Percentiles rank a stretch among this genome's conserved stretches.
Evolutionary conservation across 2,888 invertebrate species (phyloP).

Genomic region (Neria commutata): DNA sequence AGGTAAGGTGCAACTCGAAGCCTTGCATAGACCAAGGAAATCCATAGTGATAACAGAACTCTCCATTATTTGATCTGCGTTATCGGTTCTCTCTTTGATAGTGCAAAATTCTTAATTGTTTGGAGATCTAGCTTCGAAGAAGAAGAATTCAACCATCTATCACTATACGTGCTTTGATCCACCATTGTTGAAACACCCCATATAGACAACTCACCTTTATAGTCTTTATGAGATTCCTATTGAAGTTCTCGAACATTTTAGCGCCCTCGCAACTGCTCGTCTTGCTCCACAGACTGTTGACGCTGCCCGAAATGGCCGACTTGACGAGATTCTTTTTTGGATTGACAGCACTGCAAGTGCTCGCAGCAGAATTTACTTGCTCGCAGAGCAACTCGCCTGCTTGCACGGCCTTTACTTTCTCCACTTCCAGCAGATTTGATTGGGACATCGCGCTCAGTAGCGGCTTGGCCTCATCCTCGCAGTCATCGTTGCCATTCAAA

Average conservation of each 20-base stretch:
- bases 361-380: constrained; percentile 30
- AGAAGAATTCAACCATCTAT: too few relatives aligned
- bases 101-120: too few relatives aligned
- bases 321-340: constrained; percentile 34
- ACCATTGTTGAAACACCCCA: background rate
- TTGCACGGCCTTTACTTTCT: constrained; percentile 8
- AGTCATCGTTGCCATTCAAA: constrained; percentile 33
- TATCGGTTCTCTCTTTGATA: too few relatives aligned
- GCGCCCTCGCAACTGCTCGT: constrained; percentile 61
- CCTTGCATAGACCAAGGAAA: too few relatives aligned
- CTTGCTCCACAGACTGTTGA: constrained; percentile 61
- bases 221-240: constrained; percentile 61
- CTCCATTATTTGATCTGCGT: too few relatives aligned
- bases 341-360: constrained; percentile 31
- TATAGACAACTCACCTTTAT: constrained; percentile 52
- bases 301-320: constrained; percentile 56
- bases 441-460: constrained; percentile 42
- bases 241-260: constrained; percentile 62
- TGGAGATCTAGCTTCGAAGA: too few relatives aligned
- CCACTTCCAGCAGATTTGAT: constrained; percentile 34
- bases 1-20: too few relatives aligned
- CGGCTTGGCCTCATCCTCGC: constrained; percentile 51
- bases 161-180: background rate
- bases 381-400: background rate
- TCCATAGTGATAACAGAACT: too few relatives aligned